Conservation (phyloP, 1,140 invertebrate species). For the Megathymus violae region DNA sequence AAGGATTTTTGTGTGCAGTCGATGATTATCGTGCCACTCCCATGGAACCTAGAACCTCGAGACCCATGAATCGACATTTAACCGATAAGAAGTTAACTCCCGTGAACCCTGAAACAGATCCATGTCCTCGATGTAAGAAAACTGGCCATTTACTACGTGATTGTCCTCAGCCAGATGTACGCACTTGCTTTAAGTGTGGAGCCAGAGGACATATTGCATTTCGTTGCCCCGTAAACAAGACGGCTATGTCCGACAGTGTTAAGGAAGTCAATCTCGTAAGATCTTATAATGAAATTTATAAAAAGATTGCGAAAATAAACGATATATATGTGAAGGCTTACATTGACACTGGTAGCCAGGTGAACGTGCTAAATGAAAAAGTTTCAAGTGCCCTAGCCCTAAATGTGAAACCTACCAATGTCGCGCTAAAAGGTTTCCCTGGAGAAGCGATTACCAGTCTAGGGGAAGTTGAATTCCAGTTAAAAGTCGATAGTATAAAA, state of each 20-base stretch:
- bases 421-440: constrained; percentile 20
- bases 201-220: constrained; percentile 40
- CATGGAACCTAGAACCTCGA: neutral
- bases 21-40: constrained; percentile 38
- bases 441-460: constrained; percentile 9
- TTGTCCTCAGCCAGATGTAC: constrained; percentile 37
- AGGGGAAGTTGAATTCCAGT: constrained; percentile 26
- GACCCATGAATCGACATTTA: neutral
- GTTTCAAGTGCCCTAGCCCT: constrained; percentile 5
- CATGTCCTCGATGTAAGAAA: constrained; percentile 46
- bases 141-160: constrained; percentile 39
- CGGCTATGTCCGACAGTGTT: neutral
- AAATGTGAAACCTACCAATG: constrained; percentile 14
- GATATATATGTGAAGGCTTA: constrained; percentile 21
- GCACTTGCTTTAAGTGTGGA: constrained; percentile 46
- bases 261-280: constrained; percentile 21
- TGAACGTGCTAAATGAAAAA: constrained; percentile 15
- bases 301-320: constrained; percentile 21
- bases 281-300: constrained; percentile 21
- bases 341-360: constrained; percentile 28
- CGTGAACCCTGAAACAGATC: constrained; percentile 36
- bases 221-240: constrained; percentile 21
- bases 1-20: constrained; percentile 45
- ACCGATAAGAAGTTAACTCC: neutral
- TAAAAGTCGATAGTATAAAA: constrained; percentile 19